Conservation (phyloP, 2,797 vertebrate genomes). For the Odontamblyopus rebecca region DNA sequence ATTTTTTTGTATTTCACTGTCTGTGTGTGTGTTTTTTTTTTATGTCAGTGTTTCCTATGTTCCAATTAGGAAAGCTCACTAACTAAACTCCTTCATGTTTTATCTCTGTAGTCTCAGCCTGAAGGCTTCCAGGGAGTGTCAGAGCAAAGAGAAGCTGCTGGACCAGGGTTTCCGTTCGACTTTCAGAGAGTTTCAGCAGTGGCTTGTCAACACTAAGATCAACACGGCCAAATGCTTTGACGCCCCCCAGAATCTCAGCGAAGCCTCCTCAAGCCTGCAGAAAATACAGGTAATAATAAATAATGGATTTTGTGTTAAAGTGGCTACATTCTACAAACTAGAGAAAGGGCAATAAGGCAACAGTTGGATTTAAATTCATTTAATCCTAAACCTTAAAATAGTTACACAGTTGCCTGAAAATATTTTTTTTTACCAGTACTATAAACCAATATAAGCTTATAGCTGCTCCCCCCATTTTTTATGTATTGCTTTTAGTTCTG, state of each 20-base stretch:
- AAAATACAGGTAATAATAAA: conserved; percentile 87
- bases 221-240: conserved; percentile 95
- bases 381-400: neutral
- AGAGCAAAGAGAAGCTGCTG: conserved; percentile 91
- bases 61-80: neutral
- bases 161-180: conserved; percentile 87
- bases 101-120: conserved; percentile 83
- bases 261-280: conserved; percentile 85
- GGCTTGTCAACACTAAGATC: conserved; percentile 92
- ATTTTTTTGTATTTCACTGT: too few relatives aligned
- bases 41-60: neutral
- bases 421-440: neutral
- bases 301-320: neutral
- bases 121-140: conserved; percentile 88
- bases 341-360: neutral
- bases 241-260: conserved; percentile 85
- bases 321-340: too few relatives aligned
- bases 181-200: conserved; percentile 93
- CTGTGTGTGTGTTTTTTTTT: too few relatives aligned
- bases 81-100: neutral
- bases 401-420: neutral
- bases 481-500: too few relatives aligned
- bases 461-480: neutral
- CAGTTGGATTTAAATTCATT: neutral
- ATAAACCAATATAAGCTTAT: neutral